phyloP scores from a whole-genome alignment of 2,888 invertebrate species.

The Polydrusus cervinus region DNA sequence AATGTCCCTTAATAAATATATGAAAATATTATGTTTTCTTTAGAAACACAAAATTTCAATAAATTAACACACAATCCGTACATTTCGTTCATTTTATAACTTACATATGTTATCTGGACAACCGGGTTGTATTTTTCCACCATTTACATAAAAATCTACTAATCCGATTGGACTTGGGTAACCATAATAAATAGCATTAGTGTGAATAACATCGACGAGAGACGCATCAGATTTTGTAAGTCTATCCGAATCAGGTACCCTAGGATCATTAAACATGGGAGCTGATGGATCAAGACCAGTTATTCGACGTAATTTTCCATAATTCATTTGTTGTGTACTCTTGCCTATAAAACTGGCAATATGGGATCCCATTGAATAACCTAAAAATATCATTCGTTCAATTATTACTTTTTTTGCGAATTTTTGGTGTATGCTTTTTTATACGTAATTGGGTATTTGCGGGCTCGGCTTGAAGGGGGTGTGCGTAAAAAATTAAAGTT shows the following conservation, averaged over 20 bases:
- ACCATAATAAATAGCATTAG: neutral
- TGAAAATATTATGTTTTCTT: too few relatives aligned
- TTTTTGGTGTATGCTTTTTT: too few relatives aligned
- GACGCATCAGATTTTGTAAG: conserved; percentile 7
- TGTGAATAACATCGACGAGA: conserved; percentile 18
- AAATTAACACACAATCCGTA: too few relatives aligned
- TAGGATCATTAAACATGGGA: neutral
- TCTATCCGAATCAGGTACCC: neutral
- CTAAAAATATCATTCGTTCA: conserved; percentile 9
- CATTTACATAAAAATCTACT: conserved; percentile 12
- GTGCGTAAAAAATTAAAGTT: too few relatives aligned
- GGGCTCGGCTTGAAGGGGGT: too few relatives aligned
- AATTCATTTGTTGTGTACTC: neutral
- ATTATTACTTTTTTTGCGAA: too few relatives aligned
- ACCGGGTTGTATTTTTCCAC: conserved; percentile 10
- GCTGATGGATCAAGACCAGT: conserved; percentile 20
- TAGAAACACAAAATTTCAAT: too few relatives aligned
- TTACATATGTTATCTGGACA: conserved; percentile 5
- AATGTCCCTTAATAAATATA: too few relatives aligned
- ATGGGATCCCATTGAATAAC: conserved; percentile 18
- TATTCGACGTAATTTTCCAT: neutral
- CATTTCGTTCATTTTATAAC: too few relatives aligned
- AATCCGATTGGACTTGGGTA: neutral
- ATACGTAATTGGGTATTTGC: too few relatives aligned
- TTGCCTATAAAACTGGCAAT: conserved; percentile 25